These are phyloP conservation scores for Coluber constrictor DNA, from an alignment of 2,797 vertebrate species.

Conservation along the genomic window DNA sequence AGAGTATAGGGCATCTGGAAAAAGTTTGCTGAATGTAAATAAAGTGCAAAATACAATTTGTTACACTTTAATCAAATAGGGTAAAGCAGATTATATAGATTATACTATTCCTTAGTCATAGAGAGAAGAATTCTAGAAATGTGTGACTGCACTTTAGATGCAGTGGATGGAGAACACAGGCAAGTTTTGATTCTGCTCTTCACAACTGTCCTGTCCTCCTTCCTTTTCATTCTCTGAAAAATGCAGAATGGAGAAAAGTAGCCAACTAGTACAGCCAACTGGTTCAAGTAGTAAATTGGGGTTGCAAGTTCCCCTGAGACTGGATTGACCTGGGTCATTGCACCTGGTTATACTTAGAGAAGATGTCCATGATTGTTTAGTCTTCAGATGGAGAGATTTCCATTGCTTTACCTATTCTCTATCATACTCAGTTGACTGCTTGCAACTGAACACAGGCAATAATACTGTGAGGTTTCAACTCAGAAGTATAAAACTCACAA, in stretches of 20 bases:
- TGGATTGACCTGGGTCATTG: background rate
- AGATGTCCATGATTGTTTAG: background rate
- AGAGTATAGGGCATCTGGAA: constrained; percentile 43
- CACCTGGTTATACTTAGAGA: background rate
- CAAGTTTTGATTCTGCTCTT: background rate
- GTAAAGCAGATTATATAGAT: constrained; percentile 9
- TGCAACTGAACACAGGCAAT: background rate
- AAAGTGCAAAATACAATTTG: constrained; percentile 21
- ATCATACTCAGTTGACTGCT: background rate
- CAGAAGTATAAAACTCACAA: background rate
- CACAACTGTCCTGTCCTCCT: background rate
- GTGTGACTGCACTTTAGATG: background rate
- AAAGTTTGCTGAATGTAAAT: constrained; percentile 20
- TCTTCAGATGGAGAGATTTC: background rate
- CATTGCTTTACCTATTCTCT: background rate
- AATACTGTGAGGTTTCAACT: background rate
- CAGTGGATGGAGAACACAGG: background rate
- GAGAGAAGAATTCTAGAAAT: background rate
- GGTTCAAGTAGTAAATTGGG: background rate
- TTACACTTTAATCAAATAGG: constrained; percentile 22
- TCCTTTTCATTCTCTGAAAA: background rate
- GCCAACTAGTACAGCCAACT: background rate
- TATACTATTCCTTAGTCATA: background rate
- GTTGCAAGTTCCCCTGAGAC: background rate
- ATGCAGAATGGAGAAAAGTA: background rate